Evolutionary conservation across 2,888 invertebrate species (phyloP).

Genomic region (Oasisia sp.): DNA sequence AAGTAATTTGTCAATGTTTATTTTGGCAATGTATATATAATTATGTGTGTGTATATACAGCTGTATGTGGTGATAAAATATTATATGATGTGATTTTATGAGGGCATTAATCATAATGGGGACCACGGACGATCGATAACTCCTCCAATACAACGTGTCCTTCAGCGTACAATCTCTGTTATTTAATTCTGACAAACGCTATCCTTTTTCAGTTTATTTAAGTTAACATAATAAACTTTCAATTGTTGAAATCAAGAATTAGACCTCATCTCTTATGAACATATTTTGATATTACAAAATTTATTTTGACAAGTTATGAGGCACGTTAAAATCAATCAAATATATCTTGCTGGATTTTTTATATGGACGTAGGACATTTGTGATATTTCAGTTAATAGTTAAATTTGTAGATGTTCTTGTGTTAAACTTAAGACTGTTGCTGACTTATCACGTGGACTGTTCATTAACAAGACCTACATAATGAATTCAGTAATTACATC

Average conservation of each 20-base stretch:
- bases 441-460: not conserved
- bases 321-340: not conserved
- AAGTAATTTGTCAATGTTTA: not conserved
- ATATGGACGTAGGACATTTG: not conserved
- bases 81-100: not conserved
- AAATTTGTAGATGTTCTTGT: not conserved
- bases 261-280: not conserved
- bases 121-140: not conserved
- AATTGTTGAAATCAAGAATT: too few species aligned
- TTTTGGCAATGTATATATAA: not conserved
- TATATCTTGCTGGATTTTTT: not conserved
- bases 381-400: constrained; percentile 4
- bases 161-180: not conserved
- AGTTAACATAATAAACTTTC: not conserved
- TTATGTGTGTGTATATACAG: not conserved
- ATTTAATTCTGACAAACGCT: not conserved
- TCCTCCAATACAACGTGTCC: not conserved
- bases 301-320: not conserved
- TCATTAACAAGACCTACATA: not conserved
- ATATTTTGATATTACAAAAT: not conserved
- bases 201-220: not conserved
- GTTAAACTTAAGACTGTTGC: not conserved
- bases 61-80: not conserved
- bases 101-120: not conserved
- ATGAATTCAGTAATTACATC: not conserved